Percentiles rank a stretch among this genome's conserved stretches.
phyloP scores from a whole-genome alignment of 2,113 vertebrate genomes.

The Ceuthmochares aereus region DNA sequence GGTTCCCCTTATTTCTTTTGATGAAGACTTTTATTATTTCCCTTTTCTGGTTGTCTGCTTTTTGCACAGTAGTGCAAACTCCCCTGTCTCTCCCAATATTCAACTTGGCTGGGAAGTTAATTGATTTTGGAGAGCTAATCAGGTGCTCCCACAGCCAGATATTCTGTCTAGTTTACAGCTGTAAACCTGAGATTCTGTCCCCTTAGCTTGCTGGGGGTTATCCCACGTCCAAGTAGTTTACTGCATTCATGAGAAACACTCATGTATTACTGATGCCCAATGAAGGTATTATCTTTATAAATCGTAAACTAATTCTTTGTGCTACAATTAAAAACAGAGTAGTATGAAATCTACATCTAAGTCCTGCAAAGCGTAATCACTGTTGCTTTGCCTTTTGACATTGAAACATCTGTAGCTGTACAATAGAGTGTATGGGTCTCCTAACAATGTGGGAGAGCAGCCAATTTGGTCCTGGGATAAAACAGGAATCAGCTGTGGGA shows the following conservation, averaged over 20 bases:
- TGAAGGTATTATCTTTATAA: not conserved
- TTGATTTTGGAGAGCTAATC: not conserved
- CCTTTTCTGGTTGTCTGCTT: not conserved
- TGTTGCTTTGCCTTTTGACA: not conserved
- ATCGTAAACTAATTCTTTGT: not conserved
- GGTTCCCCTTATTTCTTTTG: not conserved
- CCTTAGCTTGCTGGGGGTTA: not conserved
- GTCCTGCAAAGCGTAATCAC: not conserved
- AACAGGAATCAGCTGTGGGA: constrained; percentile 47
- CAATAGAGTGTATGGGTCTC: not conserved
- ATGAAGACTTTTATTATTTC: not conserved
- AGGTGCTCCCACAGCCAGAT: not conserved
- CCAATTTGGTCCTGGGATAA: constrained; percentile 13
- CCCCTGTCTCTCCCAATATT: not conserved
- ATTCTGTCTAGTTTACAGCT: not conserved
- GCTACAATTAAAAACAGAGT: not conserved
- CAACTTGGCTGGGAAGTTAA: not conserved
- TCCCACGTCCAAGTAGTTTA: not conserved
- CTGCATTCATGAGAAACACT: not conserved
- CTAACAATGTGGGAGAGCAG: constrained; percentile 25
- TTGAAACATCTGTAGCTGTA: not conserved
- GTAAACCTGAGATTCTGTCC: not conserved
- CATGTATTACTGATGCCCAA: not conserved
- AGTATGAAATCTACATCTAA: not conserved
- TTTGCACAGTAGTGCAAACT: not conserved